Base-by-base conservation (phyloP, 2,113 vertebrate genomes). In the Dipodomys stephensi region DNA sequence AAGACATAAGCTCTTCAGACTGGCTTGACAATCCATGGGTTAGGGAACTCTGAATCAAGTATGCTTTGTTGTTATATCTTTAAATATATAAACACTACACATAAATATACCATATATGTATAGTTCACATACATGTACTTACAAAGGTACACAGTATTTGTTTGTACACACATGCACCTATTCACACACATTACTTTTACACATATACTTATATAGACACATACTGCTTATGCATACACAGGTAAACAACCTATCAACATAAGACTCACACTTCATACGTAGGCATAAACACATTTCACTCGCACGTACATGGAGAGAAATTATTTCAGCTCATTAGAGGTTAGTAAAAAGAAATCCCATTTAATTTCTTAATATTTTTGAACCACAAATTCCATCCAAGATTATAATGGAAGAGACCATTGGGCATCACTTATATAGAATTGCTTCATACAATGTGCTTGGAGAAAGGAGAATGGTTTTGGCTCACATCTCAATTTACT, bases 1-100 rank as follows among this genome's bases (percentile, higher is more conserved):
- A 76, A 79, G 65, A 92, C 67, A 88, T 88, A 88, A 90, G 83
- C 20, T 82, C 32, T 92, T 68, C 78, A 93, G 88, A 89, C n/a
- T 86, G 88, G 76, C 82, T 92, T 82, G 49, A 85, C 60, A 82
- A 65, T 82, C 85, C 39, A 79, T 15, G 57, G 69, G 23, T 85
- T 79, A 60, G 39, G 46, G 22, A 89, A 84, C 9, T 93, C 77
- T 87, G 76, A 89, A 90, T 46, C 60, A 79, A 93, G 74, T 28
- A n/a, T 1, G 12, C 23, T 85, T 77, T 53, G 67, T 67, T 93
- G 89, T 90, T 11, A 3, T 79, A 35, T 92, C 80, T 87, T 78
- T 80, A 92, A 89, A 90, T 39, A 73, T 16, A 85, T 9, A 78
- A 0, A 69, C 7, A 23, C 13, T 85, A 73, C 30, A 81, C 2